Percentiles rank a stretch among this genome's conserved stretches.
phyloP scores from a whole-genome alignment of 2,888 invertebrate genomes.

The Cerastoderma edule region DNA sequence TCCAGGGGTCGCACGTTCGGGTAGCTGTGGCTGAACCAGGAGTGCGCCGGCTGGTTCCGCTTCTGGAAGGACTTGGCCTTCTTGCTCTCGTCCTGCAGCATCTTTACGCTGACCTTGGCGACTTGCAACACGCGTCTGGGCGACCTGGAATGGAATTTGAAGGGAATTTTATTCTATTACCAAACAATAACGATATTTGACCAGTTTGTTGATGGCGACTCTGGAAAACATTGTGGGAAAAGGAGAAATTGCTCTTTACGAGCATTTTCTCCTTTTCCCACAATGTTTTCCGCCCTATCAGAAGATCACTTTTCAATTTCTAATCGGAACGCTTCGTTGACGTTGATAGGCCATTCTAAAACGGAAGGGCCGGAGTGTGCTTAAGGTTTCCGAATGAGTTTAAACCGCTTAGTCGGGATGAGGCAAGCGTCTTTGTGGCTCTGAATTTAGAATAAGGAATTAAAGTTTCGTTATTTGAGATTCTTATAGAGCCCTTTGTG shows the following conservation, averaged over 20 bases:
- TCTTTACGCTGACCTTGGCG: constrained; percentile 55
- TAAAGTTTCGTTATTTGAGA: too few species aligned
- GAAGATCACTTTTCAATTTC: too few species aligned
- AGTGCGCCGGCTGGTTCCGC: constrained; percentile 69
- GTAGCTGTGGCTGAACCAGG: constrained; percentile 72
- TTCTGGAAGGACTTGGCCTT: constrained; percentile 62
- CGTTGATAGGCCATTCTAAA: too few species aligned
- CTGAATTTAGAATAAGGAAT: too few species aligned
- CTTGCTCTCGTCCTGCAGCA: constrained; percentile 54
- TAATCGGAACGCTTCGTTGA: too few species aligned
- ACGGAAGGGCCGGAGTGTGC: too few species aligned
- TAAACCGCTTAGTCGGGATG: too few species aligned
- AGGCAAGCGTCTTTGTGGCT: too few species aligned
- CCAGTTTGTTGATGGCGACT: not conserved
- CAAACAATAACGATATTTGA: not conserved
- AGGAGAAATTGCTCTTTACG: not conserved
- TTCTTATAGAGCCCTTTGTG: too few species aligned
- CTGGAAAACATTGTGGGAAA: not conserved
- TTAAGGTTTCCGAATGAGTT: too few species aligned
- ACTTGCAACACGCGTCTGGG: constrained; percentile 53
- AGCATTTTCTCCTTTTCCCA: constrained; percentile 6
- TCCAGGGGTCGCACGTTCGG: constrained; percentile 60
- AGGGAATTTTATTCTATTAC: too few species aligned
- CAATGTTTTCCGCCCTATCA: too few species aligned
- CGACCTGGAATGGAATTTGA: constrained; percentile 36